phyloP scores from a whole-genome alignment of 2,797 vertebrate species.

The Hippocampus kuda region DNA sequence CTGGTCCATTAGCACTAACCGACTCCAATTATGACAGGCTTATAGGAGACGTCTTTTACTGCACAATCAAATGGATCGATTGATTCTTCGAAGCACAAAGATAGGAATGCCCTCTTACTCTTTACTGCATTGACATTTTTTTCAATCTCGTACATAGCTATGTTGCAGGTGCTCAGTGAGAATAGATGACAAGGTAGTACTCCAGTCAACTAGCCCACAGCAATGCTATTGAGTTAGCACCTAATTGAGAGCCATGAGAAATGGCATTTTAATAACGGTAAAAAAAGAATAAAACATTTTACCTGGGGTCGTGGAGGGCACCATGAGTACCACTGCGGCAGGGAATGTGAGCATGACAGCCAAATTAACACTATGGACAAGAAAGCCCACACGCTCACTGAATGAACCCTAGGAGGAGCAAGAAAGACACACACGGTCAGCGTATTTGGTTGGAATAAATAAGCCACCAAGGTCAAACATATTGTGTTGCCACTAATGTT shows the following conservation, averaged over 20 bases:
- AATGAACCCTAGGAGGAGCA: constrained; percentile 64
- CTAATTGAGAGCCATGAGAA: constrained; percentile 9
- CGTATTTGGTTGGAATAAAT: neutral
- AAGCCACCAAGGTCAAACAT: neutral
- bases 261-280: constrained; percentile 11
- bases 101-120: constrained; percentile 30
- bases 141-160: constrained; percentile 20
- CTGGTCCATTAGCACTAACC: constrained; percentile 59
- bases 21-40: constrained; percentile 47
- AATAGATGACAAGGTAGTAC: constrained; percentile 6
- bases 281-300: constrained; percentile 22
- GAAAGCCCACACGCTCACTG: constrained; percentile 68
- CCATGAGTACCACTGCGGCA: constrained; percentile 66
- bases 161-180: constrained; percentile 11
- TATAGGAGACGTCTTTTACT: constrained; percentile 37
- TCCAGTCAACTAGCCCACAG: constrained; percentile 13
- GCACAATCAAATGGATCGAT: constrained; percentile 31
- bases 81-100: constrained; percentile 41
- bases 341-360: constrained; percentile 72
- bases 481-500: neutral
- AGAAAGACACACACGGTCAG: constrained; percentile 4
- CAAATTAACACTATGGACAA: constrained; percentile 71
- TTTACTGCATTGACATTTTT: constrained; percentile 29
- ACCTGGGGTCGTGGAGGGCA: constrained; percentile 82
- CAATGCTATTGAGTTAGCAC: constrained; percentile 6